A percentile compares a stretch with the other conserved stretches of the same genome.
Evolutionary conservation across 2,888 invertebrate genomes (phyloP).

Genomic region (Holacanthella duospinosa): DNA sequence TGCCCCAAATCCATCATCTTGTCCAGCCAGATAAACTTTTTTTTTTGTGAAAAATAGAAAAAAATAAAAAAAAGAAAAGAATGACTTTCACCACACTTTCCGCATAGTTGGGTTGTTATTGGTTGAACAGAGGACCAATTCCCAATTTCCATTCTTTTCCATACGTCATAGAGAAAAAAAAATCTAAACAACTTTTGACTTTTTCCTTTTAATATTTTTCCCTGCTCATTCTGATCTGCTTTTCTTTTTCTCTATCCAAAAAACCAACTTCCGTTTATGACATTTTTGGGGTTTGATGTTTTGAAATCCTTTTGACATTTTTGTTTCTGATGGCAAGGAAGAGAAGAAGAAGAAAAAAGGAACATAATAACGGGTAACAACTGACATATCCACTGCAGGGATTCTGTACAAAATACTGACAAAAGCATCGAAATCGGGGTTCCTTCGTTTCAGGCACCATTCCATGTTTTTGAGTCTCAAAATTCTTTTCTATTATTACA

Average conservation of each 20-base stretch:
- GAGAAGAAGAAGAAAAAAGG: neutral
- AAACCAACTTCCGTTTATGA: conserved; percentile 2
- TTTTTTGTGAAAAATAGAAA: too few species aligned
- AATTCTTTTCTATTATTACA: conserved; percentile 1
- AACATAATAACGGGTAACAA: neutral
- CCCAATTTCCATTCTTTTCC: too few species aligned
- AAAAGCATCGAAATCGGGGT: neutral
- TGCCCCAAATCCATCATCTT: too few species aligned
- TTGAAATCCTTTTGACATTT: conserved; percentile 1
- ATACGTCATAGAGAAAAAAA: too few species aligned
- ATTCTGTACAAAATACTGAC: neutral
- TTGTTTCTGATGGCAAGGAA: neutral
- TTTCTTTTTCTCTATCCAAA: neutral
- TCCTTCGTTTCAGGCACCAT: neutral
- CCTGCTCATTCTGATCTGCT: neutral
- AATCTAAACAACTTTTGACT: too few species aligned
- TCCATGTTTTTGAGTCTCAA: neutral
- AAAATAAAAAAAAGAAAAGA: too few species aligned
- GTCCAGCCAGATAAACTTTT: too few species aligned
- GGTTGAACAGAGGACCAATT: too few species aligned
- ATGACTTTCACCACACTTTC: too few species aligned
- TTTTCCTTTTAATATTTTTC: neutral
- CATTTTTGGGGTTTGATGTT: conserved; percentile 1
- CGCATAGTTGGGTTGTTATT: too few species aligned
- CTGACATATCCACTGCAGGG: conserved; percentile 2